Percentiles rank a stretch among this genome's conserved stretches.
Conservation (phyloP, 1,140 invertebrate genomes). For the Euglossa dilemma region DNA sequence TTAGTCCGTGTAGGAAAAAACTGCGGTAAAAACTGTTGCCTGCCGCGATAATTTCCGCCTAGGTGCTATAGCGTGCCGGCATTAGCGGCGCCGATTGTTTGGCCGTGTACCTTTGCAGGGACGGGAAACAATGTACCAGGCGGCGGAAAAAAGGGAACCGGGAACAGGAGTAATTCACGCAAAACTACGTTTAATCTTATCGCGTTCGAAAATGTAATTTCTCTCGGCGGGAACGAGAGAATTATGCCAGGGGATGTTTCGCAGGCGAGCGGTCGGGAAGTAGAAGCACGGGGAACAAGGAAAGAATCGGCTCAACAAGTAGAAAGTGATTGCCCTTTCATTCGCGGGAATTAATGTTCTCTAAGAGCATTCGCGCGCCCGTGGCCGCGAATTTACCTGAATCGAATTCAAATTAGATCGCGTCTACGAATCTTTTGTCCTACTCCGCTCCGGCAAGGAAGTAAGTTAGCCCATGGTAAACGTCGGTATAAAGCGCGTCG, state of each 20-base stretch:
- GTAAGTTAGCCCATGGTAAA: too few relatives aligned
- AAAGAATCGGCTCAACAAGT: conserved; percentile 23
- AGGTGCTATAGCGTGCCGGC: too few relatives aligned
- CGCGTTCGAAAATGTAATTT: not conserved
- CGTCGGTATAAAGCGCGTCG: too few relatives aligned
- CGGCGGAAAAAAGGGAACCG: not conserved
- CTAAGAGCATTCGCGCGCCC: not conserved
- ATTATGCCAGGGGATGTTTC: not conserved
- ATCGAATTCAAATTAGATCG: not conserved
- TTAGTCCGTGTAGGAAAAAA: not conserved
- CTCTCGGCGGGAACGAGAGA: too few relatives aligned
- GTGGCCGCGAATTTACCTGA: not conserved
- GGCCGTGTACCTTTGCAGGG: not conserved
- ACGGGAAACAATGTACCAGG: too few relatives aligned
- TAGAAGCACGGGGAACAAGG: not conserved
- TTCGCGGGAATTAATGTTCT: conserved; percentile 1
- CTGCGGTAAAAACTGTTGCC: not conserved
- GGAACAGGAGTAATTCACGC: not conserved
- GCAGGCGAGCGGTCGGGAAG: not conserved
- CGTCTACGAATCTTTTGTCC: too few relatives aligned
- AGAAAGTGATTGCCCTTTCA: not conserved
- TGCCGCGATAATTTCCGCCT: not conserved
- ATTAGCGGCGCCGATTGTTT: not conserved
- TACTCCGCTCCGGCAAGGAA: too few relatives aligned
- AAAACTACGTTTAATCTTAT: not conserved